phyloP scores from a whole-genome alignment of 2,113 vertebrate genomes.

The Grallaria varia region DNA sequence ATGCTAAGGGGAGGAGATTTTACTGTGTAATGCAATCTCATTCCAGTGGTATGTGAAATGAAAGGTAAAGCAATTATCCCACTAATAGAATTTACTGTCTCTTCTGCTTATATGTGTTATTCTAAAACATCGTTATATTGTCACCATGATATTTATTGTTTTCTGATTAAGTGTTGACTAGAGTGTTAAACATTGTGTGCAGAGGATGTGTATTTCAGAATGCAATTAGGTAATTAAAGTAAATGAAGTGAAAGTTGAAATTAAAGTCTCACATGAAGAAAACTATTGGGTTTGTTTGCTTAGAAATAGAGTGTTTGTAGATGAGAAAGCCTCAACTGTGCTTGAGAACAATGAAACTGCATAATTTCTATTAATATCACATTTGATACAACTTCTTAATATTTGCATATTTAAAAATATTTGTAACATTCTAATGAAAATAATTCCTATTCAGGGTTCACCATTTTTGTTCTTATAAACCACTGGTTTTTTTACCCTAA shows the following conservation, averaged over 20 bases:
- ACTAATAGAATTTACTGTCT: background rate
- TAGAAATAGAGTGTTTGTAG: background rate
- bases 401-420: background rate
- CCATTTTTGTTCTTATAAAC: background rate
- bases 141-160: background rate
- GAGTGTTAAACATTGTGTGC: background rate
- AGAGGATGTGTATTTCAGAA: background rate
- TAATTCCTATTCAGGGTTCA: background rate
- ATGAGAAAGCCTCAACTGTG: background rate
- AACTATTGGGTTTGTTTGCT: background rate
- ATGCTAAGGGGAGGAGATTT: background rate
- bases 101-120: background rate
- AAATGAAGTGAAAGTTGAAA: background rate
- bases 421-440: background rate
- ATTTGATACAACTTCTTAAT: background rate
- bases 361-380: background rate
- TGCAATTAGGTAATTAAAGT: background rate
- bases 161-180: background rate
- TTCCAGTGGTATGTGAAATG: background rate
- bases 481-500: background rate
- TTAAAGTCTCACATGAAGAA: background rate
- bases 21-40: background rate
- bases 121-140: background rate
- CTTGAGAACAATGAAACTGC: background rate
- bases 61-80: background rate